Evolutionary conservation across 2,113 vertebrate genomes (phyloP).

Genomic region (Scopus umbretta): DNA sequence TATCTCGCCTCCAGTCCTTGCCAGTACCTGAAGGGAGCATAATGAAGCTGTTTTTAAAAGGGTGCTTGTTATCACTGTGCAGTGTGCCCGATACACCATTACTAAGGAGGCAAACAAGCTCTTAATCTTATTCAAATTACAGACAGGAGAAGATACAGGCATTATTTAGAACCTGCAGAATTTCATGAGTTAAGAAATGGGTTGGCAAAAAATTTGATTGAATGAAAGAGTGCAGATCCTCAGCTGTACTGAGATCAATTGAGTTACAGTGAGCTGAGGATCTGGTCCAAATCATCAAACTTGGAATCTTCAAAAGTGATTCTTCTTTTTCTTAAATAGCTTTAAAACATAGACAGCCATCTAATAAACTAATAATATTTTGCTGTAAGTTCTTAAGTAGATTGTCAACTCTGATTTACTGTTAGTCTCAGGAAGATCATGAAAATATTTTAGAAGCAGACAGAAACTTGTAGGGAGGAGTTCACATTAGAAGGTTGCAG

Average conservation of each 20-base stretch:
- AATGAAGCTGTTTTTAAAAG: constrained; percentile 37
- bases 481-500: not conserved
- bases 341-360: not conserved
- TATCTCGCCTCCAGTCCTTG: not conserved
- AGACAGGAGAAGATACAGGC: not conserved
- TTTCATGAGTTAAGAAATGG: not conserved
- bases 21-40: constrained; percentile 6
- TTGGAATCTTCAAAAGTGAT: not conserved
- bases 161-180: not conserved
- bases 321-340: not conserved
- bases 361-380: not conserved
- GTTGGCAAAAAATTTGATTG: not conserved
- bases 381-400: not conserved
- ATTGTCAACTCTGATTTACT: not conserved
- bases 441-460: not conserved
- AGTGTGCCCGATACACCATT: not conserved
- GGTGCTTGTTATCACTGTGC: not conserved
- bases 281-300: not conserved
- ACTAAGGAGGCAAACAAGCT: not conserved
- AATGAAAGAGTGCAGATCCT: not conserved
- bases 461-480: not conserved
- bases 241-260: not conserved
- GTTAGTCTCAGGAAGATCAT: not conserved
- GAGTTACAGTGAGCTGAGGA: not conserved
- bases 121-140: constrained; percentile 8